These are phyloP conservation scores for Lymantria dispar DNA, from an alignment of 2,888 invertebrate genomes.

Conservation along the genomic window DNA sequence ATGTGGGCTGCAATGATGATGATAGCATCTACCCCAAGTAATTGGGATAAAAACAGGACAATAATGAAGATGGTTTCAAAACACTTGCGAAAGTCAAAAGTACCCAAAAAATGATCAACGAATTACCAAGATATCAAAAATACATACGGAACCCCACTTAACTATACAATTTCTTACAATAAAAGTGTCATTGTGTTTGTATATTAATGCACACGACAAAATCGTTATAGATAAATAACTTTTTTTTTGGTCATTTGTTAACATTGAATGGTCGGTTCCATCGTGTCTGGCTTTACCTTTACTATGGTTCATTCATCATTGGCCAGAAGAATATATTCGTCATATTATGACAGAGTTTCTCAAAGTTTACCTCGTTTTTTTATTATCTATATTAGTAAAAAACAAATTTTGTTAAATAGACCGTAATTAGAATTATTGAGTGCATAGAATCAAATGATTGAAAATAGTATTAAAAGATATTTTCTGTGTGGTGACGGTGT, in stretches of 20 bases:
- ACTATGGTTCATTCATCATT: constrained; percentile 45
- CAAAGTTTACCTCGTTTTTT: not conserved
- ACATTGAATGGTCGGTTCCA: constrained; percentile 68
- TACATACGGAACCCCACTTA: constrained; percentile 21
- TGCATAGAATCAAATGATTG: no score
- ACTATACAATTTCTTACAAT: constrained; percentile 60
- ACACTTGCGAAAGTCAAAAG: no score
- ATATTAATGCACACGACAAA: constrained; percentile 77
- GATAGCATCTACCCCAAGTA: no score
- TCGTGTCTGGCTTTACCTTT: constrained; percentile 55
- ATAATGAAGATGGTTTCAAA: no score
- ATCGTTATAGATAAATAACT: constrained; percentile 74
- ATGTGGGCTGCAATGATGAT: no score
- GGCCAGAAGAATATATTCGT: constrained; percentile 35
- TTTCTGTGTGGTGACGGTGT: no score
- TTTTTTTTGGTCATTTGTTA: constrained; percentile 60
- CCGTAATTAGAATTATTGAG: no score
- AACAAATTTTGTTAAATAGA: no score
- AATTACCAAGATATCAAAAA: not conserved
- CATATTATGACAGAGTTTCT: constrained; percentile 23
- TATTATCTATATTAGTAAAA: no score
- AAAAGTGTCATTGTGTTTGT: constrained; percentile 73
- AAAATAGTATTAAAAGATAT: no score
- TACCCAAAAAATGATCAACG: no score
- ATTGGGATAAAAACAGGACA: no score